Conservation (phyloP, 23 tunicate genomes). For the Halocynthia aurantium region DNA sequence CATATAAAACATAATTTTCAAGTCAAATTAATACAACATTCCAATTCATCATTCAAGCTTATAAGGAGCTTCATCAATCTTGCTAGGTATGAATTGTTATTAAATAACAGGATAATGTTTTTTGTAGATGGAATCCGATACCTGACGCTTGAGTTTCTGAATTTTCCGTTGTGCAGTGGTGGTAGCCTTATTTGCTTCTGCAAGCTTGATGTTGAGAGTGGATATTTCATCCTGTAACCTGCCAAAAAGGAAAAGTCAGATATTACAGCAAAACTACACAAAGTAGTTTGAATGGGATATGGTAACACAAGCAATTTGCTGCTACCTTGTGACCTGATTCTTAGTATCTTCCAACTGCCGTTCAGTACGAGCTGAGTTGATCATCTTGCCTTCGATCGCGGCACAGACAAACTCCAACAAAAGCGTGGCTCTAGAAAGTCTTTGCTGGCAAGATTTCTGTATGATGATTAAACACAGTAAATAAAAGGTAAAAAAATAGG, state of each 20-base stretch:
- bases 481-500: neutral
- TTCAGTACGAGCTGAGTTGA: conserved; percentile 20
- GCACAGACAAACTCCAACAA: conserved; percentile 49
- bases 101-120: no score
- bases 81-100: no score
- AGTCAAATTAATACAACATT: no score
- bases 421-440: conserved; percentile 46
- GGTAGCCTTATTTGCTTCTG: conserved; percentile 25
- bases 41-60: no score
- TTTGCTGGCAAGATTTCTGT: conserved; percentile 44
- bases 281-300: no score
- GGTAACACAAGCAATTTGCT: neutral
- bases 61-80: no score
- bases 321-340: conserved; percentile 18
- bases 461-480: neutral
- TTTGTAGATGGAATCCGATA: neutral
- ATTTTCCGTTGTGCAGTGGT: conserved; percentile 39
- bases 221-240: conserved; percentile 40
- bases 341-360: conserved; percentile 21
- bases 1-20: no score
- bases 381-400: conserved; percentile 38
- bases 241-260: neutral
- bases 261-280: neutral
- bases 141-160: conserved; percentile 36
- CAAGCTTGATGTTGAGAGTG: conserved; percentile 18